A percentile compares a stretch with the other conserved stretches of the same genome.
Conservation (phyloP, 2,113 vertebrate genomes). For the Vombatus ursinus region DNA sequence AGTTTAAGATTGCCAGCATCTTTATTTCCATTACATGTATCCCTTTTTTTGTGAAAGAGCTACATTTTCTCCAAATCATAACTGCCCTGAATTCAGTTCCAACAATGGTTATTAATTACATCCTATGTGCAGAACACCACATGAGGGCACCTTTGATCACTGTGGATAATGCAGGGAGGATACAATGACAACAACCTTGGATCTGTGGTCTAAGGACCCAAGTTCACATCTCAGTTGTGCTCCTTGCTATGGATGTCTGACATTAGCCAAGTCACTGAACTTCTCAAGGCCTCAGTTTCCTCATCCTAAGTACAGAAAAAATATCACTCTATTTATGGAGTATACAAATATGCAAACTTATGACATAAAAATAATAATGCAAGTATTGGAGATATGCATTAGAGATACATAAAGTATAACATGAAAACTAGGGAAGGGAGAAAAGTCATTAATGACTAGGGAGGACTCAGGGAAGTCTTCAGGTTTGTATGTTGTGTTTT, state of each 20-base stretch:
- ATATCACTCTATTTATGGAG: neutral
- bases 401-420: neutral
- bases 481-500: neutral
- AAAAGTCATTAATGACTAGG: neutral
- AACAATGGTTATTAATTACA: neutral
- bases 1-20: neutral
- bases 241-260: neutral
- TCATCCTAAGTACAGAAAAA: neutral
- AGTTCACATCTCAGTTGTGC: neutral
- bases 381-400: neutral
- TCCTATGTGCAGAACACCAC: neutral
- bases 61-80: neutral
- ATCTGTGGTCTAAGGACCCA: neutral
- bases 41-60: neutral
- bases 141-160: too few species aligned
- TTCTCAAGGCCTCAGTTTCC: neutral
- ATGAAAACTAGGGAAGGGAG: neutral
- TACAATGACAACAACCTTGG: neutral
- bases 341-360: neutral
- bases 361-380: neutral
- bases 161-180: neutral
- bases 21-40: neutral
- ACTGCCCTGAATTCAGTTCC: neutral
- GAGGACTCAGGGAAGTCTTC: neutral
- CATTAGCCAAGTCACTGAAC: neutral